Percentiles rank a stretch among this genome's conserved stretches.
Conservation (phyloP, 2,888 invertebrate genomes). For the Tetragonula carbonaria region DNA sequence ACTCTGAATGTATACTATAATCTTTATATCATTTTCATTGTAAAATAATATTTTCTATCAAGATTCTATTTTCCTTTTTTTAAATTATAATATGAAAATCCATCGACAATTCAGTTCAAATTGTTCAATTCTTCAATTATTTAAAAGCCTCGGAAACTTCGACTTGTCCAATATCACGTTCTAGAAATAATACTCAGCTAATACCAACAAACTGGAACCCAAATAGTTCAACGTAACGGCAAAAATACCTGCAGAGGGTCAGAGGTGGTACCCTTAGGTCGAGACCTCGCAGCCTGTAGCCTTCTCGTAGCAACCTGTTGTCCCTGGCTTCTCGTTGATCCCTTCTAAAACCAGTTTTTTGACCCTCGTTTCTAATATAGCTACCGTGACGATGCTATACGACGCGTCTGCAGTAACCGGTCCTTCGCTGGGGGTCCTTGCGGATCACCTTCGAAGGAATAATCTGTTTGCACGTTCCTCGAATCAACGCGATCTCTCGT, state of each 20-base stretch:
- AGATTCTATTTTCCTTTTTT: too few relatives aligned
- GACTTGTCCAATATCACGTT: too few relatives aligned
- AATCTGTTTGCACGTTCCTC: slow-evolving; percentile 44
- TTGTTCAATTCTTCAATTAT: too few relatives aligned
- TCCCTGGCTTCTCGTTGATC: slow-evolving; percentile 53
- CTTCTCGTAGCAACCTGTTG: slow-evolving; percentile 75
- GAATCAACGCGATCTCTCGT: slow-evolving; percentile 35
- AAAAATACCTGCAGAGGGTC: slow-evolving; percentile 77
- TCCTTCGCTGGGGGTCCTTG: slow-evolving; percentile 72
- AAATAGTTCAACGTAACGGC: background rate
- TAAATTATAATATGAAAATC: too few relatives aligned
- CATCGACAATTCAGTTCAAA: too few relatives aligned
- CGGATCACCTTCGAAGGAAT: slow-evolving; percentile 13
- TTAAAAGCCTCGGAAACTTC: background rate
- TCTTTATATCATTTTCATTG: too few relatives aligned
- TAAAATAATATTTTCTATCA: too few relatives aligned
- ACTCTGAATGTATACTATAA: too few relatives aligned
- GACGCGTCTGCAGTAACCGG: slow-evolving; percentile 74
- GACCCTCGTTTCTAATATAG: slow-evolving; percentile 14
- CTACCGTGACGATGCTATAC: slow-evolving; percentile 21
- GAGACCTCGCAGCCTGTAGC: slow-evolving; percentile 66
- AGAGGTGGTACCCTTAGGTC: slow-evolving; percentile 74
- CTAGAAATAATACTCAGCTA: background rate
- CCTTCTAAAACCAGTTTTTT: slow-evolving; percentile 63
- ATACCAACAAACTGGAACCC: background rate